These are phyloP conservation scores for Acanthurus lineatus DNA, from an alignment of 2,797 vertebrate species.

Conservation along the genomic window DNA sequence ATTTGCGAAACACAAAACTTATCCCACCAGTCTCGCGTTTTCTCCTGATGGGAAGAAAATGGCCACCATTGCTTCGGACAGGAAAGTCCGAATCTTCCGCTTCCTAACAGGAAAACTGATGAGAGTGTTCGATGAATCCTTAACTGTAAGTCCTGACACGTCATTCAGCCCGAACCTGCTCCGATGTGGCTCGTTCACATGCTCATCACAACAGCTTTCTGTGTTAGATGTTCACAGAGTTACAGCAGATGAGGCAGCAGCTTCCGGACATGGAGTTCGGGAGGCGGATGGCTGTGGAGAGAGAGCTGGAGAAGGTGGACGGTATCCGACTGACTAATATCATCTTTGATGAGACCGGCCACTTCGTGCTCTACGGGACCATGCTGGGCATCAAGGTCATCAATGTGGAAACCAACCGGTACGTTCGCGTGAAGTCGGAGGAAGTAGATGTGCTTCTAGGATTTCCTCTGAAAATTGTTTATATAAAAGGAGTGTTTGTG, in stretches of 20 bases:
- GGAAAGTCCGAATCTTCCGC: constrained; percentile 97
- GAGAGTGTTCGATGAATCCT: constrained; percentile 96
- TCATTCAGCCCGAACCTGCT: background rate
- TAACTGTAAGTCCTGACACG: constrained; percentile 88
- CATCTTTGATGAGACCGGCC: constrained; percentile 98
- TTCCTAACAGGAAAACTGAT: constrained; percentile 97
- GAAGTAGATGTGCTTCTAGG: background rate
- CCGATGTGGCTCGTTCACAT: fast-evolving
- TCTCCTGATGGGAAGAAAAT: constrained; percentile 96
- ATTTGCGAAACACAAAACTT: constrained; percentile 97
- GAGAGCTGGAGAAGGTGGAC: constrained; percentile 97
- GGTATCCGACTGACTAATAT: constrained; percentile 95
- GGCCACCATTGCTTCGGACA: constrained; percentile 95
- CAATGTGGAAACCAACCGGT: constrained; percentile 98
- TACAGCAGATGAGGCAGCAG: constrained; percentile 99
- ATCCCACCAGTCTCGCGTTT: constrained; percentile 93
- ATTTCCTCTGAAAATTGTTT: too few species aligned
- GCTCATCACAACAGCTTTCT: background rate
- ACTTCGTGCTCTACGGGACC: constrained; percentile 98
- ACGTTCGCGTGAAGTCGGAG: background rate
- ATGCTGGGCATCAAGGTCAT: constrained; percentile 99
- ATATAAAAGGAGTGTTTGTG: too few species aligned
- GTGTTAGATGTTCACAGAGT: constrained; percentile 97
- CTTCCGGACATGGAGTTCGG: constrained; percentile 99
- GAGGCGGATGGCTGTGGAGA: constrained; percentile 95